Base-by-base conservation (phyloP, 2,888 invertebrate species). In the Platypus cylindrus region DNA sequence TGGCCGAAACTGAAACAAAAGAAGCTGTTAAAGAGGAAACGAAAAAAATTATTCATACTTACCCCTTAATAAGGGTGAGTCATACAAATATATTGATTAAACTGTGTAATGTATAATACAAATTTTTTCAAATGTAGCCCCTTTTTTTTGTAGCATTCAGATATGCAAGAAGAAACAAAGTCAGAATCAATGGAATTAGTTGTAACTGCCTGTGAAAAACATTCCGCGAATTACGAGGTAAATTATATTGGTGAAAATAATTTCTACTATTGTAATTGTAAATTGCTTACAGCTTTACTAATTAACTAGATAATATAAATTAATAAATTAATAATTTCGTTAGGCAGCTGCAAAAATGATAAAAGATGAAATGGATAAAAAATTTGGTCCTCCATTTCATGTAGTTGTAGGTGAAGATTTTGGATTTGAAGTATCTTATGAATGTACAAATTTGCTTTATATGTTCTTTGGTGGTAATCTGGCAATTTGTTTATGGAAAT, bases 321-420 rank as follows among this genome's bases (percentile, higher is more conserved):
- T n/a, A n/a, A n/a, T n/a, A n/a, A n/a, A n/a, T n/a, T n/a, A n/a
- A n/a, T n/a, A n/a, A n/a, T n/a, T 13, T 22, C 41, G 43, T 43
- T 40, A 91, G 75, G 70, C 75, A 46, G 93, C 93, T 1, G 90
- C 95, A n/a, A 78, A 75, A 48, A 78, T 85, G 73, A 87, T 95
- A 35, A 95, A 95, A 64, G 93, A 95, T 52, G 73, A 77, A 28
- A 78, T 95, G 81, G 95, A 95, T 63, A 91, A 90, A 63, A 90
- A 89, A 59, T 93, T 89, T 61, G 94, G 94, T 3, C 79, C 87
- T 1, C 81, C 89, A 38, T 94, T 93, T 76, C 89, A 91, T 63
- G 87, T 83, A n/a, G 82, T 94, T 1, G 83, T 95, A 3, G 95
- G 95, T 4, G 94, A 95, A 68, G 89, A 86, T 38, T 94, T 79